Evolutionary conservation across 2,888 invertebrate genomes (phyloP).

Genomic region (Pristionchus entomophagus): DNA sequence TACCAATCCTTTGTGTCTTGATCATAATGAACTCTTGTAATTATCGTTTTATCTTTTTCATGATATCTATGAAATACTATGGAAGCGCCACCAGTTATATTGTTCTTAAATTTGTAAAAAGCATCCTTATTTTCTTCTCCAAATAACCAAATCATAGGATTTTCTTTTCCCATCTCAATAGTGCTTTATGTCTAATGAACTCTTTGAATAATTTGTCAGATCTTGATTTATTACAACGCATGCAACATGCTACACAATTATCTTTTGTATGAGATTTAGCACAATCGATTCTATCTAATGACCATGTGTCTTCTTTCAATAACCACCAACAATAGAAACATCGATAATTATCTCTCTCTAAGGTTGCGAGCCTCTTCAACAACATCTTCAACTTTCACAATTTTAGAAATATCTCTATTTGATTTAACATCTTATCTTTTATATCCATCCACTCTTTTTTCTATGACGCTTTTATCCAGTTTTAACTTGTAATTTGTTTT

Average conservation of each 20-base stretch:
- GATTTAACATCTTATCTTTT: slow-evolving; percentile 50
- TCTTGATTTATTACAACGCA: slow-evolving; percentile 50
- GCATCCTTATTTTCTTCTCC: slow-evolving; percentile 51
- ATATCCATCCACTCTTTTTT: slow-evolving; percentile 48
- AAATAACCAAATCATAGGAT: slow-evolving; percentile 52
- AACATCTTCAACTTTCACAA: slow-evolving; percentile 49
- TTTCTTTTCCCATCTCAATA: slow-evolving; percentile 50
- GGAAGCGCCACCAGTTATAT: slow-evolving; percentile 52
- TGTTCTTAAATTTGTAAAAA: slow-evolving; percentile 51
- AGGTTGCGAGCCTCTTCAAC: slow-evolving; percentile 50
- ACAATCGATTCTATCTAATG: slow-evolving; percentile 52
- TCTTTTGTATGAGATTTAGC: slow-evolving; percentile 49
- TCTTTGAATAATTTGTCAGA: slow-evolving; percentile 49
- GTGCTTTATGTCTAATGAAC: slow-evolving; percentile 50
- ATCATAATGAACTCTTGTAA: slow-evolving; percentile 49
- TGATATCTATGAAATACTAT: slow-evolving; percentile 52
- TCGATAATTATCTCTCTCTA: slow-evolving; percentile 50
- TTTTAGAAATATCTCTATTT: slow-evolving; percentile 47
- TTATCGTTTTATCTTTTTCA: slow-evolving; percentile 51
- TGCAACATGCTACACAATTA: slow-evolving; percentile 51
- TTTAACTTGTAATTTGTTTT: slow-evolving; percentile 46
- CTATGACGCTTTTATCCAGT: slow-evolving; percentile 33
- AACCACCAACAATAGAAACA: slow-evolving; percentile 51
- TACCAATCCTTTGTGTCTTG: slow-evolving; percentile 46
- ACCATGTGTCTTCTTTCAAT: slow-evolving; percentile 50